Conservation (phyloP, 2,888 invertebrate species). For the Zygothrica quintamaculata region DNA sequence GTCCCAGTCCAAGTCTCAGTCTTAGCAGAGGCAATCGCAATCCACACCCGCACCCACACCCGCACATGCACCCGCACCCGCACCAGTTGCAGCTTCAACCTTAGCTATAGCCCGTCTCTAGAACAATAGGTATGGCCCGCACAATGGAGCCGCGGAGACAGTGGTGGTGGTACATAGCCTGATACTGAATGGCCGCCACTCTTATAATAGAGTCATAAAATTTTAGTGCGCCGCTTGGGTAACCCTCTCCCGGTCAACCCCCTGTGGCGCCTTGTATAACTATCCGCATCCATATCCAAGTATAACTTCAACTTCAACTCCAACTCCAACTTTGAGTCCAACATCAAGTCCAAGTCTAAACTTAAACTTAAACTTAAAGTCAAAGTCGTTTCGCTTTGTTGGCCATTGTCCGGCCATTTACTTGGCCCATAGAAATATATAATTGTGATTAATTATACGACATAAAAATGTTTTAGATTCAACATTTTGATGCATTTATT, state of each 20-base stretch:
- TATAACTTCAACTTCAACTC: conserved; percentile 9
- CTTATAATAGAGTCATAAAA: conserved; percentile 80
- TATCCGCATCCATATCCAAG: conserved; percentile 35
- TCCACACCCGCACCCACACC: no score
- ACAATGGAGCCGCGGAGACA: conserved; percentile 52
- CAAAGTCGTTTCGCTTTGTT: conserved; percentile 74
- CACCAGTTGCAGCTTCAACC: conserved; percentile 5
- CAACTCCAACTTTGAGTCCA: conserved; percentile 22
- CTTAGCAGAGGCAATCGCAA: no score
- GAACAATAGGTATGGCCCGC: conserved; percentile 61
- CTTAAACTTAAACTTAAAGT: conserved; percentile 37
- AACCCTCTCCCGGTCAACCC: conserved; percentile 43
- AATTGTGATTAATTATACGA: conserved; percentile 80
- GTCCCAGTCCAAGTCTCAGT: not conserved
- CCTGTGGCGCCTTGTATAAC: conserved; percentile 66
- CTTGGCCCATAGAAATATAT: conserved; percentile 74
- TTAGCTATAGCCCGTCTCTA: conserved; percentile 31
- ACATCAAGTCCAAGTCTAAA: conserved; percentile 23
- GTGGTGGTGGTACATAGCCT: conserved; percentile 34
- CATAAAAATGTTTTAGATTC: conserved; percentile 78
- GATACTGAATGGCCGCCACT: conserved; percentile 67
- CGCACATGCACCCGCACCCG: no score
- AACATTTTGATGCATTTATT: conserved; percentile 79
- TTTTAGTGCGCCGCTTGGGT: conserved; percentile 74
- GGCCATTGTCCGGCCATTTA: conserved; percentile 75